Evolutionary conservation across 2,113 vertebrate species (phyloP).

Genomic region (Xenopus borealis): DNA sequence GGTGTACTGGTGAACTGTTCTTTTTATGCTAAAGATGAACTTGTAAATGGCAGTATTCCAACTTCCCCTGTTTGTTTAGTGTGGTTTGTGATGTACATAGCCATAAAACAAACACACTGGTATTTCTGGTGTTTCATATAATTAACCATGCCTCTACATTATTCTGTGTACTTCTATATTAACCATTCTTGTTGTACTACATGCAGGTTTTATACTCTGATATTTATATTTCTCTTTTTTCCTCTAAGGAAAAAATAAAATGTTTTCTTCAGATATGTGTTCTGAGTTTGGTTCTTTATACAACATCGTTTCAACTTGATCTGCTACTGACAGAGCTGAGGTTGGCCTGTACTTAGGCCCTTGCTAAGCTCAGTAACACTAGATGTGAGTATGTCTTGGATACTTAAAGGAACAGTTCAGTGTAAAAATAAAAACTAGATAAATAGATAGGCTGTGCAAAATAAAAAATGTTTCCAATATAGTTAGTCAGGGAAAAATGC

Average conservation of each 20-base stretch:
- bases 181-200: slow-evolving; percentile 79
- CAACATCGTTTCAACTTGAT: no score
- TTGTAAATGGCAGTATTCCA: slow-evolving; percentile 61
- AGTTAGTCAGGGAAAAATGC: no score
- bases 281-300: no score
- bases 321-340: no score
- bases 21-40: slow-evolving; percentile 57
- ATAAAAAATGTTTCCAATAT: no score
- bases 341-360: no score
- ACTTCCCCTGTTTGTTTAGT: slow-evolving; percentile 54
- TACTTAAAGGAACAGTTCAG: no score
- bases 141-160: slow-evolving; percentile 83
- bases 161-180: slow-evolving; percentile 82
- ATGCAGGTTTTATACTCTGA: slow-evolving; percentile 99
- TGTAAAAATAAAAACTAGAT: no score
- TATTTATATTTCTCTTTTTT: slow-evolving; percentile 99
- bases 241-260: slow-evolving; percentile 91
- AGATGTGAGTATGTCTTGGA: no score
- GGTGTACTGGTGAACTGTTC: slow-evolving; percentile 51
- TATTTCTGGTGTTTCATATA: slow-evolving; percentile 78
- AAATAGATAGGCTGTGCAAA: no score
- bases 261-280: slow-evolving; percentile 75
- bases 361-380: no score
- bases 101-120: slow-evolving; percentile 77
- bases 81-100: slow-evolving; percentile 72